Conservation (phyloP, 2,113 vertebrate species). For the Chlamydotis undulata region DNA sequence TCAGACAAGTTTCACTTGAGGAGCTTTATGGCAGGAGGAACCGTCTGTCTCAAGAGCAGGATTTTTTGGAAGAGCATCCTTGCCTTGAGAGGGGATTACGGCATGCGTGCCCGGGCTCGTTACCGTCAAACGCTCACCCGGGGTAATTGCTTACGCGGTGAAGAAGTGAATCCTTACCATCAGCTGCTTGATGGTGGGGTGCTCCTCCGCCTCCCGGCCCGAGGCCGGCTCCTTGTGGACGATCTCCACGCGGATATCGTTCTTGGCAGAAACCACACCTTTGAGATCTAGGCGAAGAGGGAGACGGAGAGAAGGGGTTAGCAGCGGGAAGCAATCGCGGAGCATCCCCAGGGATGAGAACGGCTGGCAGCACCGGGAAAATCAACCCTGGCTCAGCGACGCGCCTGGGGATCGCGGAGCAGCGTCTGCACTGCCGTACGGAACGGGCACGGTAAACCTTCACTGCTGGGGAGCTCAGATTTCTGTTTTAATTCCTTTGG, state of each 20-base stretch:
- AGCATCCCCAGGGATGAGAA: neutral
- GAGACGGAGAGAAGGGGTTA: neutral
- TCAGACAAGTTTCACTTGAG: neutral
- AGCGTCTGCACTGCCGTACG: rapidly evolving
- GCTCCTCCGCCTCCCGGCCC: constrained; percentile 88
- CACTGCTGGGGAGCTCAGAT: neutral
- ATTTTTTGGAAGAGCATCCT: neutral
- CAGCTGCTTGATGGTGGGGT: constrained; percentile 94
- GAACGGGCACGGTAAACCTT: rapidly evolving
- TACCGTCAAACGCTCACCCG: neutral
- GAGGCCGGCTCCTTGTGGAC: constrained; percentile 95
- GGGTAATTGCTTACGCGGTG: neutral
- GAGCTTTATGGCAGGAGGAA: neutral
- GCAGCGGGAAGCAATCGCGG: rapidly evolving
- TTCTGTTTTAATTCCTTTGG: rapidly evolving
- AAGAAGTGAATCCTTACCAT: constrained; percentile 84
- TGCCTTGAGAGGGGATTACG: neutral
- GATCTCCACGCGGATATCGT: constrained; percentile 97
- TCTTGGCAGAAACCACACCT: constrained; percentile 95
- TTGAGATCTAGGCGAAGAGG: constrained; percentile 86
- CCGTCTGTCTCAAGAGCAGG: neutral
- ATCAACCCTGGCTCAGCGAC: neutral
- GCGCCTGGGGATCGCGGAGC: rapidly evolving
- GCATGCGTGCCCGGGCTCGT: neutral
- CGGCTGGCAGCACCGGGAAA: neutral